Conservation (phyloP, 2,888 invertebrate species). For the Aleiodes alternator region DNA sequence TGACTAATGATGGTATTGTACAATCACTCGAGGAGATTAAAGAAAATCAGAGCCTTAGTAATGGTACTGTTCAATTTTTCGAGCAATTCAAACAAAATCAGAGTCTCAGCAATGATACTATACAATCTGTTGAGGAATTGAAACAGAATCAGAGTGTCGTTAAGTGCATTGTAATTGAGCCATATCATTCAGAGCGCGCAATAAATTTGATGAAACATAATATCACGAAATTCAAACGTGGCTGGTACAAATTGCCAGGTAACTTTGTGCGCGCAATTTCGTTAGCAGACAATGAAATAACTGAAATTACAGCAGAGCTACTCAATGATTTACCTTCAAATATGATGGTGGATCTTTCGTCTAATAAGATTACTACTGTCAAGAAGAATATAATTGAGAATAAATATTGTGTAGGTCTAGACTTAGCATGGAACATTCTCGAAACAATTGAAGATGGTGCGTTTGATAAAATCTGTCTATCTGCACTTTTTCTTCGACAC, state of each 20-base stretch:
- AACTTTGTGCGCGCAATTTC: no score
- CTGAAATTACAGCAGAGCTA: no score
- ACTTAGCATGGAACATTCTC: slow-evolving; percentile 71
- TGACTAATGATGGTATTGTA: slow-evolving; percentile 50
- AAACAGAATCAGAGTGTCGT: no score
- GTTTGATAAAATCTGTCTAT: slow-evolving; percentile 69
- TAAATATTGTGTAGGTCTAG: slow-evolving; percentile 67
- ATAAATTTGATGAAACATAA: slow-evolving; percentile 53
- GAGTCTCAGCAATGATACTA: no score
- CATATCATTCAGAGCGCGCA: slow-evolving; percentile 42
- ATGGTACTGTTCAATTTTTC: no score
- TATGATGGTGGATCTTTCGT: slow-evolving; percentile 52
- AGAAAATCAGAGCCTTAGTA: slow-evolving; percentile 46
- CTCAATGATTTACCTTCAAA: background rate
- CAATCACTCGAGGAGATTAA: slow-evolving; percentile 48
- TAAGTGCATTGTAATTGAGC: slow-evolving; percentile 52
- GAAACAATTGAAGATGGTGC: slow-evolving; percentile 52
- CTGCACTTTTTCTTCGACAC: slow-evolving; percentile 48
- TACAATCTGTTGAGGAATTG: no score
- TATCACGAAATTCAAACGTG: slow-evolving; percentile 58
- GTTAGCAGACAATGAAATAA: no score
- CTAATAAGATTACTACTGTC: slow-evolving; percentile 57
- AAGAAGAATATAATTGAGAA: slow-evolving; percentile 60
- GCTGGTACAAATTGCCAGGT: no score
- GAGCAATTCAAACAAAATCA: no score